These are phyloP conservation scores for Erannis defoliaria DNA, from an alignment of 2,888 invertebrate genomes.

Conservation along the genomic window DNA sequence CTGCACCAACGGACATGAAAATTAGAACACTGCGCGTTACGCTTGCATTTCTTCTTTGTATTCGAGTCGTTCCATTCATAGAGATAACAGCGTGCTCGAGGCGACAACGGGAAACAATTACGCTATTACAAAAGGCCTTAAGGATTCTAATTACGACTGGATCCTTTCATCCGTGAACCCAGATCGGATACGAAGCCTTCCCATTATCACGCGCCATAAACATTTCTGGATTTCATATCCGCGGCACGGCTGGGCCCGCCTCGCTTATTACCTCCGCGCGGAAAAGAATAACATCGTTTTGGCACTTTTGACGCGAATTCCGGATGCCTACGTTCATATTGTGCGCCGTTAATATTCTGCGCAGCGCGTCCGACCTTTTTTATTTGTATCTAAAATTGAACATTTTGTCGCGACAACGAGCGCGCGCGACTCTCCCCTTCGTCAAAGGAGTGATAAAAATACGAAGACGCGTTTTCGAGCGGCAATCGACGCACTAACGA, in stretches of 20 bases:
- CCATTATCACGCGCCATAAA: conserved; percentile 82
- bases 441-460: conserved; percentile 80
- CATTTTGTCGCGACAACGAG: conserved; percentile 85
- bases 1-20: conserved; percentile 55
- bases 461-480: conserved; percentile 67
- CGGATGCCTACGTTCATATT: conserved; percentile 86
- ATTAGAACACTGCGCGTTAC: conserved; percentile 59
- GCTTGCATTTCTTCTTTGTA: conserved; percentile 73
- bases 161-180: conserved; percentile 75
- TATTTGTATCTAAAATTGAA: conserved; percentile 87
- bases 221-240: conserved; percentile 85
- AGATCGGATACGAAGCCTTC: conserved; percentile 78
- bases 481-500: conserved; percentile 74
- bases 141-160: conserved; percentile 80
- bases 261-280: conserved; percentile 82
- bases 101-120: conserved; percentile 81
- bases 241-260: conserved; percentile 77
- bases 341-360: conserved; percentile 85
- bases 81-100: conserved; percentile 72
- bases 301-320: conserved; percentile 85
- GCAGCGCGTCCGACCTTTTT: conserved; percentile 85
- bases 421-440: conserved; percentile 73
- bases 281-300: conserved; percentile 85
- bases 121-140: conserved; percentile 79
- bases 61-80: conserved; percentile 73